Evolutionary conservation across 1,140 invertebrate genomes (phyloP), one percentile per base, ranked within the genome.

Genomic region (Contarinia nasturtii): DNA sequence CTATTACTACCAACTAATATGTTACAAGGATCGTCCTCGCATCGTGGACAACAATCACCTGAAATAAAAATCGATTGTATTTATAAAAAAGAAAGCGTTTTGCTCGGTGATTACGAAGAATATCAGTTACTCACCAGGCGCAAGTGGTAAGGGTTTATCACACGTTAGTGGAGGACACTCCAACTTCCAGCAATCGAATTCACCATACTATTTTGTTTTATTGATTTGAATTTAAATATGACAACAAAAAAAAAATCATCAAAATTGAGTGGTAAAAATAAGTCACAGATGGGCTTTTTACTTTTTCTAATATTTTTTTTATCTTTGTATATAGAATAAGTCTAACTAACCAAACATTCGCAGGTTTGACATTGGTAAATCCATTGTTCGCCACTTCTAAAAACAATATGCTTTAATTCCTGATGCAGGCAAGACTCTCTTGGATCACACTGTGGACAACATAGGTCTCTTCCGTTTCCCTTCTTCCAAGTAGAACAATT

Each of bases 321-420:
- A 21, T 2, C 11, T n/a, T 7, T 8, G 8, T 7, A 5, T 17
- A 40, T 12, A 7, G 17, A 27, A 38, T 36, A 40, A 20, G 17
- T 38, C n/a, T 20, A 19, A 62, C 71, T 70, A 63, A 86, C 81
- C 62, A 87, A 67, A 68, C 86, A 91, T 68, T 89, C 85, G 70
- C 86, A 91, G 48, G 80, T 85, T 68, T 88, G 82, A 65, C 86
- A 91, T 59, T 88, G 80, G 65, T 86, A 87, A 48, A 86, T 79
- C 86, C 86, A 91, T 54, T 74, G 71, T 62, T 89, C 82, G 33
- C 85, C 85, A 60, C 79, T 83, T 54, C 75, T 72, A 58, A 84
- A 80, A 51, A 75, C 69, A 47, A 84, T 72, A 56, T 82, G 73
- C 49, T 76, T 70, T 54, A 84, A 69, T 57, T 86, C 81, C 60